phyloP scores from a whole-genome alignment of 2,888 invertebrate genomes.

The Epicampocera succincta region DNA sequence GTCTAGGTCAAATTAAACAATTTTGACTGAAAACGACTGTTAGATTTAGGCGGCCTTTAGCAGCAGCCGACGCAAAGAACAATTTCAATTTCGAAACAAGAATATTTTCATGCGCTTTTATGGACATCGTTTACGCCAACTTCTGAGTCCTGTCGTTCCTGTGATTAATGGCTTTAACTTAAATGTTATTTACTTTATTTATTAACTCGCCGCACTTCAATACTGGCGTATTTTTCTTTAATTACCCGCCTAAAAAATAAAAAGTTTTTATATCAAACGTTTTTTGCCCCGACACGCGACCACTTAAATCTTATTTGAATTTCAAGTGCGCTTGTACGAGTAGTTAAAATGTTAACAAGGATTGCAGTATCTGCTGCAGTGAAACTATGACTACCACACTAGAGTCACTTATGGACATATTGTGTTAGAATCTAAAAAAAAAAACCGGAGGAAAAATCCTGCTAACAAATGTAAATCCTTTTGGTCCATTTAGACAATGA shows the following conservation, averaged over 20 bases:
- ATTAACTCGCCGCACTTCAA: neutral
- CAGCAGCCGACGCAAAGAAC: too few species aligned
- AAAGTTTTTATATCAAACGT: constrained; percentile 29
- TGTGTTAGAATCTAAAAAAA: constrained; percentile 31
- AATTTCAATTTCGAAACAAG: too few species aligned
- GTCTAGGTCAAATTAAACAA: too few species aligned
- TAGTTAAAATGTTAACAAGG: constrained; percentile 59
- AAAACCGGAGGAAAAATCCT: constrained; percentile 1
- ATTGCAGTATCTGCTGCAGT: constrained; percentile 37
- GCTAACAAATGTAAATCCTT: constrained; percentile 62
- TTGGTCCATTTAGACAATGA: constrained; percentile 58
- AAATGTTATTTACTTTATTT: neutral
- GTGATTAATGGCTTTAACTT: neutral
- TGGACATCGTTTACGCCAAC: too few species aligned
- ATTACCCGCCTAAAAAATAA: constrained; percentile 14
- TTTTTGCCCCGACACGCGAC: constrained; percentile 6
- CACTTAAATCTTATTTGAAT: neutral
- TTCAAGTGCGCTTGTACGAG: constrained; percentile 38
- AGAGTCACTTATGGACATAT: constrained; percentile 23
- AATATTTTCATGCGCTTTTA: too few species aligned
- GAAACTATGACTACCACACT: constrained; percentile 23
- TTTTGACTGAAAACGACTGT: too few species aligned
- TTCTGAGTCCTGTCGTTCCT: too few species aligned
- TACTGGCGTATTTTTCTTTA: neutral
- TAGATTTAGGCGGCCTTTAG: too few species aligned